Evolutionary conservation across 2,797 vertebrate species (phyloP), one percentile per base, ranked within the genome.

Genomic region (Syncerus caffer): DNA sequence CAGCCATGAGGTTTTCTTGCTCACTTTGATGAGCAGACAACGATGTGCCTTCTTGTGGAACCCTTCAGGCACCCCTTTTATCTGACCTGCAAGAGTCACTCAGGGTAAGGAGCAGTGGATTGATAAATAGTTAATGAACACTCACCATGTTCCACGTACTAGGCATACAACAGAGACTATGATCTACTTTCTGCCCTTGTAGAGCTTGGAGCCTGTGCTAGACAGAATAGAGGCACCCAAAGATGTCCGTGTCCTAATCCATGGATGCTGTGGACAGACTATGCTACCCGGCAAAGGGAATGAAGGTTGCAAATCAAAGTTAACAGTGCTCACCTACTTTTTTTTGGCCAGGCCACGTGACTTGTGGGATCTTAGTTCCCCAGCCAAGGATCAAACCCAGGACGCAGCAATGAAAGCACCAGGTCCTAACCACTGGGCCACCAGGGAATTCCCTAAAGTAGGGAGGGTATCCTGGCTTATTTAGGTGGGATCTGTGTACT

Each of bases 271-370:
- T 83, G 74, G 67, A 51, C 58, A 38, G 13, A 9, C 55, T 51
- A n/a, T 25, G 16, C 17, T 45, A 64, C 76, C 6, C 21, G 83
- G 60, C 50, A 78, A 78, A 34, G 29, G 2, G 19, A 87, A 45
- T 76, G 76, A 74, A 89, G 29, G 34, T 19, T 60, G 51, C 38
- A 12, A 34, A 45, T 6, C 6, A 50, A 80, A 74, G 67, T 78
- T 78, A 85, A n/a, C 12, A 23, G 57, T 76, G 47, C 83, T 76
- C 13, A 79, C 12, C 45, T 50, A 12, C 45, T 50, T 19, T 50
- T 47, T 79, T 31, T 50, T 31, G 76, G 76, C 76, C 3, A 6
- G 3, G 45, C 76, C 27, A 50, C 0, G 1, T 11, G 9, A 16
- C 27, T 31, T 50, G 76, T 3, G 27, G 27, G 45, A 79, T 50